These are phyloP conservation scores for Cantharis rustica DNA, from an alignment of 2,888 invertebrate species.

Conservation along the genomic window DNA sequence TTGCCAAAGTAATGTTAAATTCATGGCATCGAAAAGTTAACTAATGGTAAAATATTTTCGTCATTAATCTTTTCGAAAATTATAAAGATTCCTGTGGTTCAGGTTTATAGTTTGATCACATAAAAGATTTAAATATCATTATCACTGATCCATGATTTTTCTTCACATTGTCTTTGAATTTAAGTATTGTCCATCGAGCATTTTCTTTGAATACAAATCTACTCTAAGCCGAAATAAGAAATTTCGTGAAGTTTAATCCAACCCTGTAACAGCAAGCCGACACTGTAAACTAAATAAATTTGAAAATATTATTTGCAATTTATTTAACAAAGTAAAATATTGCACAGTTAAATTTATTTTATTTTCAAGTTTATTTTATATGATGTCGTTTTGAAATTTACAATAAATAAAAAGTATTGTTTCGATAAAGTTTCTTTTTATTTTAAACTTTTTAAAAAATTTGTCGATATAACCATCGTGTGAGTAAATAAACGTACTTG, in stretches of 20 bases:
- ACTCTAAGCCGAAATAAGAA: too few species aligned
- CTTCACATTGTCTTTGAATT: too few species aligned
- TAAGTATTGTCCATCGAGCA: too few species aligned
- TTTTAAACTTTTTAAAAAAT: not conserved
- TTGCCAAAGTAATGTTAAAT: not conserved
- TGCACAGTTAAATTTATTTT: not conserved
- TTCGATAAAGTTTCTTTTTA: not conserved
- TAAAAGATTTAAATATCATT: too few species aligned
- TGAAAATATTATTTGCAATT: too few species aligned
- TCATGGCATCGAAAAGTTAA: not conserved
- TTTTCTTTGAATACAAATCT: too few species aligned
- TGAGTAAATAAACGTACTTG: not conserved
- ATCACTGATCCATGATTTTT: too few species aligned
- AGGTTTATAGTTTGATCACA: too few species aligned
- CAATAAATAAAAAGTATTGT: not conserved
- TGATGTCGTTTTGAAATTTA: not conserved
- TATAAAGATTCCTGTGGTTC: too few species aligned
- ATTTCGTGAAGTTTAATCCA: too few species aligned
- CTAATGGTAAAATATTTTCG: not conserved
- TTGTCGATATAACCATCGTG: not conserved
- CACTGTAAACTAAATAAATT: not conserved
- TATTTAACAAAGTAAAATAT: too few species aligned
- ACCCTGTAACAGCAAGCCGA: too few species aligned
- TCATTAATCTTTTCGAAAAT: not conserved
- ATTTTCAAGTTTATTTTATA: not conserved